These are phyloP conservation scores for Pipistrellus kuhlii DNA, from an alignment of 2,797 vertebrate genomes.

Conservation along the genomic window DNA sequence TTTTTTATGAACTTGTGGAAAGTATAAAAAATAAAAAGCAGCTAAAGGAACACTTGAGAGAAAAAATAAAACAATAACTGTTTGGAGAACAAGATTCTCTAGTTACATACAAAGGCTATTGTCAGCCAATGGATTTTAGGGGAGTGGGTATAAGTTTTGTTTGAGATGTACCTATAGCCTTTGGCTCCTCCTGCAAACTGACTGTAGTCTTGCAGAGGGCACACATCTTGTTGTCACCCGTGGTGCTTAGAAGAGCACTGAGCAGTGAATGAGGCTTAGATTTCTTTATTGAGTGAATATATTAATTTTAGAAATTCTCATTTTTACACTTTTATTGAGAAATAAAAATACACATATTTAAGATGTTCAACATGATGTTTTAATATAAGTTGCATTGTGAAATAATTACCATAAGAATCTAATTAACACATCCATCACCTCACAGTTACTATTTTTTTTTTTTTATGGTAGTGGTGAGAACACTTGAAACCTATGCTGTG, in stretches of 20 bases:
- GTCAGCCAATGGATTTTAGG: background rate
- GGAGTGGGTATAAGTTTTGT: background rate
- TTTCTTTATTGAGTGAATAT: background rate
- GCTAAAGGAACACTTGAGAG: background rate
- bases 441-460: background rate
- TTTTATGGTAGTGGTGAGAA: background rate
- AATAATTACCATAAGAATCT: background rate
- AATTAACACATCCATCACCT: background rate
- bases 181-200: background rate
- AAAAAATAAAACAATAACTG: background rate
- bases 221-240: background rate
- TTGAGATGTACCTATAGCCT: background rate
- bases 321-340: background rate
- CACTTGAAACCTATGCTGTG: background rate
- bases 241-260: background rate
- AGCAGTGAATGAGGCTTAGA: background rate
- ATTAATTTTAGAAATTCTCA: background rate
- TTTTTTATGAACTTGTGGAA: background rate
- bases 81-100: conserved; percentile 35
- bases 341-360: conserved; percentile 2
- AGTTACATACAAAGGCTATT: background rate
- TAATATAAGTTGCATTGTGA: background rate
- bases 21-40: background rate
- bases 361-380: background rate
- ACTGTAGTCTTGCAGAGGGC: background rate